phyloP scores from a whole-genome alignment of 2,797 vertebrate species.

The Neomorphus geoffroyi region DNA sequence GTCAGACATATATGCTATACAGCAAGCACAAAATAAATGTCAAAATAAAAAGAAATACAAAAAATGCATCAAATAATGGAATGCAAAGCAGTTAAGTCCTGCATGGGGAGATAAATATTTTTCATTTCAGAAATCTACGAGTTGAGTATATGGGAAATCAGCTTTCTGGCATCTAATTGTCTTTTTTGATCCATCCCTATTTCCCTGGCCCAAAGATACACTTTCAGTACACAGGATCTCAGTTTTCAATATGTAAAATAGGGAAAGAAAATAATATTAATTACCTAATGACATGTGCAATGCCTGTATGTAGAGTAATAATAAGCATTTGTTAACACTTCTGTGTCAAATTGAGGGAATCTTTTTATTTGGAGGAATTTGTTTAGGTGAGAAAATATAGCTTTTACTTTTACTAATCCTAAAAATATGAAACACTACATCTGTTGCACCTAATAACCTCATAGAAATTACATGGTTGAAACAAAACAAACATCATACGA shows the following conservation, averaged over 20 bases:
- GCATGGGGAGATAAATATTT: not conserved
- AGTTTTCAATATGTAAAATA: not conserved
- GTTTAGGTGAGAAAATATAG: not conserved
- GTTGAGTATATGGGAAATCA: not conserved
- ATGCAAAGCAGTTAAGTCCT: not conserved
- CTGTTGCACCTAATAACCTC: not conserved
- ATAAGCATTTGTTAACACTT: not conserved
- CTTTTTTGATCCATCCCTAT: not conserved
- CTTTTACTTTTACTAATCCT: not conserved
- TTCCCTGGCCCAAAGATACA: not conserved
- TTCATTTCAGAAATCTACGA: not conserved
- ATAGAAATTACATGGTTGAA: not conserved
- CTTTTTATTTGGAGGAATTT: not conserved
- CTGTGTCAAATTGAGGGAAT: not conserved
- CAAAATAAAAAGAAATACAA: not conserved
- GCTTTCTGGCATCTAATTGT: not conserved
- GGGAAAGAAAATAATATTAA: not conserved
- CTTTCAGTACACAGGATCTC: not conserved
- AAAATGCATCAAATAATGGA: not conserved
- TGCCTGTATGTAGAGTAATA: not conserved
- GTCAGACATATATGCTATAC: not conserved
- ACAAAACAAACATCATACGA: not conserved
- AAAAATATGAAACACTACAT: not conserved
- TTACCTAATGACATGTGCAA: not conserved
- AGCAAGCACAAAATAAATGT: not conserved